Evolutionary conservation across 2,113 vertebrate genomes (phyloP), one percentile per base, ranked within the genome.

Genomic region (Petromus typicus): DNA sequence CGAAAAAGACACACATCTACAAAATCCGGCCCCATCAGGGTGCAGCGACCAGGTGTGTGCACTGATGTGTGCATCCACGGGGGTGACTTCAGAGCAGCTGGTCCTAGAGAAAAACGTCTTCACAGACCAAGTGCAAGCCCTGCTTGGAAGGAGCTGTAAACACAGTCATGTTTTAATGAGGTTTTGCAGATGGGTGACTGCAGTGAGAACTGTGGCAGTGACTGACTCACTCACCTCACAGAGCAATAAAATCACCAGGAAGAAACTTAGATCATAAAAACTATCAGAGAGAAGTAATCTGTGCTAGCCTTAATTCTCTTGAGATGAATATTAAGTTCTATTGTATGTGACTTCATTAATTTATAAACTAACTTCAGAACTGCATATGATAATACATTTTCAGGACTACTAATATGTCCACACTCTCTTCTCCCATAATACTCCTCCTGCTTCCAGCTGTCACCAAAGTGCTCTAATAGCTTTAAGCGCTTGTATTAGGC

Each of bases 341-440:
- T 22, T 45, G 16, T 54, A 54, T 48, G 30, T 67, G 22, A 63
- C 23, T 86, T 92, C 48, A 40, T 75, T 37, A 57, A 82, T 95
- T 86, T 81, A 92, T 67, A 88, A 90, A 67, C 91, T 89, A 91
- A 67, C 73, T 91, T 86, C 23, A 89, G 25, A 63, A 61, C 20
- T 94, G 9, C 7, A 69, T 43, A n/a, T 40, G 10, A 84, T 18
- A 22, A 85, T 43, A 51, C 57, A 81, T 69, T 83, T 86, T 51
- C 11, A 25, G 43, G 2, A 18, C 45, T 87, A n/a, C 6, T n/a
- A n/a, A n/a, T n/a, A n/a, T 57, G 20, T 20, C 81, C 56, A 17
- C 6, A 8, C 1, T n/a, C 45, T 10, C 59, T 71, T 23, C 17
- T n/a, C 67, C 7, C 25, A 51, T 8, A 9, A 34, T 54, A 75